These are phyloP conservation scores for Drosophila sulfurigaster DNA, from an alignment of 1,140 invertebrate species.

Conservation along the genomic window DNA sequence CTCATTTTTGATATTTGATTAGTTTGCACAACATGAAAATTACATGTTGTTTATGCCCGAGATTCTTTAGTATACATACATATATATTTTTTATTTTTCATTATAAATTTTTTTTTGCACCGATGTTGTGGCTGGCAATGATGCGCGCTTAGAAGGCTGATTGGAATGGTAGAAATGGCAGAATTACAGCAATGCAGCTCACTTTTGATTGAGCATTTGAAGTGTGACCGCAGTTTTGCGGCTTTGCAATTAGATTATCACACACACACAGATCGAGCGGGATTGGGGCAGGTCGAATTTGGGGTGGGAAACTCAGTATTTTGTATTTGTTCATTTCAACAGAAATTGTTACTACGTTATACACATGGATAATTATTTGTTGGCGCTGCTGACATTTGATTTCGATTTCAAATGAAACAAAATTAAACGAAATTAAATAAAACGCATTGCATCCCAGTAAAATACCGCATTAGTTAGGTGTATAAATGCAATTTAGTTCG, in stretches of 20 bases:
- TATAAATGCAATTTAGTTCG: conserved; percentile 83
- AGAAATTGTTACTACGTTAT: conserved; percentile 16
- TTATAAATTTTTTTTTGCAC: conserved; percentile 7
- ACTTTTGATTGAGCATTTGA: conserved; percentile 77
- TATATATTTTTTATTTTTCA: conserved; percentile 32
- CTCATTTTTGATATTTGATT: conserved; percentile 68
- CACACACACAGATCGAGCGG: conserved; percentile 38
- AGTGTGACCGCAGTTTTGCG: conserved; percentile 76
- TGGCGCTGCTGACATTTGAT: conserved; percentile 64
- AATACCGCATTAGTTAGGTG: conserved; percentile 80
- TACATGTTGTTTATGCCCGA: conserved; percentile 54
- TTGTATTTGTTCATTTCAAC: conserved; percentile 19
- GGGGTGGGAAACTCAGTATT: conserved; percentile 12
- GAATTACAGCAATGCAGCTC: conserved; percentile 49
- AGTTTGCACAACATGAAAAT: conserved; percentile 68
- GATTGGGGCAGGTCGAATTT: background rate
- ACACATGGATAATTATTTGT: conserved; percentile 71
- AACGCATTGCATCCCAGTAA: conserved; percentile 51
- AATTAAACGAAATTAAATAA: conserved; percentile 47
- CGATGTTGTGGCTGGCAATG: conserved; percentile 46
- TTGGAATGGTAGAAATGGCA: background rate
- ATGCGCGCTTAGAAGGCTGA: background rate
- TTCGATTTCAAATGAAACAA: conserved; percentile 41
- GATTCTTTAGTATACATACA: background rate
- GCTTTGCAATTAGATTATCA: conserved; percentile 83